phyloP scores from a whole-genome alignment of 2,888 invertebrate species.

The Gonocerus acuteangulatus region DNA sequence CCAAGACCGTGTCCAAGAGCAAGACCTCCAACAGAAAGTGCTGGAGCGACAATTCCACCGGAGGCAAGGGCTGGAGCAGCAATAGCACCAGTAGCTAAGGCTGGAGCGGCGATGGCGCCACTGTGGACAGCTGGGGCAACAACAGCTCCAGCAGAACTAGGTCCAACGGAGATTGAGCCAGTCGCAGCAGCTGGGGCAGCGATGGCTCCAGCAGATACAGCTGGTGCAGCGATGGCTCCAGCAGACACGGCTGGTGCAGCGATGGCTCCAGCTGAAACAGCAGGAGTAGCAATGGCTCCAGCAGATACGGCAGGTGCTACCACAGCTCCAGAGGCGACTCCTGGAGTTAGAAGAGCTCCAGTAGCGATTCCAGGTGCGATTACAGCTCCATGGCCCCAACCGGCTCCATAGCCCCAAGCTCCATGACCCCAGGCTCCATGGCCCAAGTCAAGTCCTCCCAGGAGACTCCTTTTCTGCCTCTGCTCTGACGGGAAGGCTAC shows the following conservation, averaged over 20 bases:
- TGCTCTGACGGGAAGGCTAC: neutral
- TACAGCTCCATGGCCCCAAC: neutral
- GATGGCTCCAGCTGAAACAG: neutral
- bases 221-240: neutral
- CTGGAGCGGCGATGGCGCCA: neutral
- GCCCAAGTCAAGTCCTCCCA: neutral
- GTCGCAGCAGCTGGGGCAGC: constrained; percentile 14
- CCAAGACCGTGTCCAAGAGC: neutral
- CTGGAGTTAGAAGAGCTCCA: neutral
- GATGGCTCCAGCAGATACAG: constrained; percentile 21
- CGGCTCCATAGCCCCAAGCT: neutral
- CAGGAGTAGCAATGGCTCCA: neutral
- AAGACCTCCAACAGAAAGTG: neutral
- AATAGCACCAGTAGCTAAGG: neutral
- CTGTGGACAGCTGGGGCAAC: neutral
- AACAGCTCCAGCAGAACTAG: constrained; percentile 16
- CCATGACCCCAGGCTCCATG: neutral
- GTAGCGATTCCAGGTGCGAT: neutral
- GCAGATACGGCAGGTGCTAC: neutral
- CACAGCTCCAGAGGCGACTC: neutral
- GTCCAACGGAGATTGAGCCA: constrained; percentile 4
- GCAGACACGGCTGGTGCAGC: neutral
- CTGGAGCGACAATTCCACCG: neutral
- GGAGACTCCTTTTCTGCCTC: neutral
- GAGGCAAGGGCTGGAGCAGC: neutral